Conservation (phyloP, 2,797 vertebrate species). For the Malurus splendens region DNA sequence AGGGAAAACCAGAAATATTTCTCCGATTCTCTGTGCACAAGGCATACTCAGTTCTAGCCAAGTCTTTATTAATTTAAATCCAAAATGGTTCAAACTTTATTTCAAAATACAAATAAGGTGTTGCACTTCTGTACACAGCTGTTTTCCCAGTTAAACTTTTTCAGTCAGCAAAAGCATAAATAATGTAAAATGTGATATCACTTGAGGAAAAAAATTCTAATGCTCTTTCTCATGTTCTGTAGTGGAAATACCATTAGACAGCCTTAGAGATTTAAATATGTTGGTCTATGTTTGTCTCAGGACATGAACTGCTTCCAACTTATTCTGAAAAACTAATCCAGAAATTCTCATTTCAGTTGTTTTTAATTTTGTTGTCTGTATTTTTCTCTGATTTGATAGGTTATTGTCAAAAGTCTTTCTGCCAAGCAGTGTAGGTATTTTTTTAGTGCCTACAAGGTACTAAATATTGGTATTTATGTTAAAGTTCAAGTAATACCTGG, state of each 20-base stretch:
- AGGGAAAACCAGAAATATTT: background rate
- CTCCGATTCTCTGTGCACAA: background rate
- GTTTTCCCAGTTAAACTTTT: background rate
- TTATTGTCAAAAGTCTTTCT: background rate
- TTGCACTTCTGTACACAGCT: background rate
- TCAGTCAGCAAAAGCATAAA: background rate
- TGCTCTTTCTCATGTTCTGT: background rate
- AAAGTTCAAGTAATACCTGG: background rate
- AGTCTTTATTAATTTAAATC: background rate
- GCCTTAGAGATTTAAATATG: background rate
- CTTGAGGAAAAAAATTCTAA: background rate
- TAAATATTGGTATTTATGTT: background rate
- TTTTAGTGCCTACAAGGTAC: background rate
- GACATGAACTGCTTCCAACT: background rate
- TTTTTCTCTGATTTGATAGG: background rate
- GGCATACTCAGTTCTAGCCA: background rate
- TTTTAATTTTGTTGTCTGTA: background rate
- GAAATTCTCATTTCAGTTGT: background rate
- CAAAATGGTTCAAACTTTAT: background rate
- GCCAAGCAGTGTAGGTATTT: background rate
- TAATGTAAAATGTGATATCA: slow-evolving; percentile 9
- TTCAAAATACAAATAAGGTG: background rate
- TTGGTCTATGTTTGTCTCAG: background rate
- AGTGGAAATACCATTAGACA: background rate
- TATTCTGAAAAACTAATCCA: background rate